Evolutionary conservation across 2,888 invertebrate genomes (phyloP).

Genomic region (Ormyrus nitidulus): DNA sequence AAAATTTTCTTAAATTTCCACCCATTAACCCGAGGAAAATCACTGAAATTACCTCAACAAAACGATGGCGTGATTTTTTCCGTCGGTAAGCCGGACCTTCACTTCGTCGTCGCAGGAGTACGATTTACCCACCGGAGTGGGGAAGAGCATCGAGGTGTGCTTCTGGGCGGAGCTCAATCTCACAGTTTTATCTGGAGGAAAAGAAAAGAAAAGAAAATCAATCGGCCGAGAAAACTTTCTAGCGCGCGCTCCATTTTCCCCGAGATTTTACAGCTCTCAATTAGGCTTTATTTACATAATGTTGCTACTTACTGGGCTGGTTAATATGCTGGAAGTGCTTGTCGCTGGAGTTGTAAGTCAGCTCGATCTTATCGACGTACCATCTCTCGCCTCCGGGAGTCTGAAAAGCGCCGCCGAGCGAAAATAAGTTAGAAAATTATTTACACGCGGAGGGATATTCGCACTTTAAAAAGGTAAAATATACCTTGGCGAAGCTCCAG

Average conservation of each 20-base stretch:
- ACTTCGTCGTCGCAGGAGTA: conserved; percentile 86
- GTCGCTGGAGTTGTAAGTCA: conserved; percentile 83
- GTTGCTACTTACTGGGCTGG: conserved; percentile 73
- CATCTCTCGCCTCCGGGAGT: conserved; percentile 92
- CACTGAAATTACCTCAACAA: conserved; percentile 65
- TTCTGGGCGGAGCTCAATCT: conserved; percentile 78
- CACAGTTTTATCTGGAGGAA: conserved; percentile 75
- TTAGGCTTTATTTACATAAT: conserved; percentile 6
- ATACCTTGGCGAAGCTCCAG: conserved; percentile 88
- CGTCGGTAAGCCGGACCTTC: conserved; percentile 77
- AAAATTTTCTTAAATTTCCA: too few relatives aligned
- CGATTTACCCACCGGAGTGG: conserved; percentile 91
- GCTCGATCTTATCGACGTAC: conserved; percentile 87
- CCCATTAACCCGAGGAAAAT: too few relatives aligned
- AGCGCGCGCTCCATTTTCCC: neutral
- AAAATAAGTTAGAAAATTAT: too few relatives aligned
- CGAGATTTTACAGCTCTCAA: neutral
- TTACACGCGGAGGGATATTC: too few relatives aligned
- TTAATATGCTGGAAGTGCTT: conserved; percentile 76
- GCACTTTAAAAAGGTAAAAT: neutral
- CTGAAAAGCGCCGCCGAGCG: conserved; percentile 75
- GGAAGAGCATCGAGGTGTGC: conserved; percentile 82
- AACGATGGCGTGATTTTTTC: conserved; percentile 70
- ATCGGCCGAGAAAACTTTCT: neutral
- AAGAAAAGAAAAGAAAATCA: neutral